A percentile compares a stretch with the other conserved stretches of the same genome.
These are phyloP conservation scores for Spisula subtruncata DNA, from an alignment of 2,888 invertebrate genomes.

Conservation along the genomic window DNA sequence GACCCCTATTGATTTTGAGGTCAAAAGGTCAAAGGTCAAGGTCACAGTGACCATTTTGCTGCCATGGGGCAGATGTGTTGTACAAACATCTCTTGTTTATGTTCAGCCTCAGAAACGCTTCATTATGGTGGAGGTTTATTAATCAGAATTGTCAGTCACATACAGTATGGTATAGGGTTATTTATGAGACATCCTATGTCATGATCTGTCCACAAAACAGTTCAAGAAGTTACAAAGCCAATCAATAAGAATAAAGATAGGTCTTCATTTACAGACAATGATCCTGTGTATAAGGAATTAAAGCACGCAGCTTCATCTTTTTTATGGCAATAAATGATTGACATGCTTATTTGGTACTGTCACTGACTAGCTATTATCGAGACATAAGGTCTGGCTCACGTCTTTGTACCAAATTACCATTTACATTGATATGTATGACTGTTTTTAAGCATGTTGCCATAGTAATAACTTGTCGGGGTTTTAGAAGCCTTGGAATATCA, in stretches of 20 bases:
- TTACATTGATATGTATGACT: background rate
- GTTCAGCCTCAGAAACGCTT: background rate
- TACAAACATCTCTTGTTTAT: too few relatives aligned
- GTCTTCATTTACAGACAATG: background rate
- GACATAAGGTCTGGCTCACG: background rate
- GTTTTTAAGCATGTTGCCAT: background rate
- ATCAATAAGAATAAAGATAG: constrained; percentile 4
- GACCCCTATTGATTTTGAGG: too few relatives aligned
- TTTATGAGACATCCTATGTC: background rate
- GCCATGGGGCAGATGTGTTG: too few relatives aligned
- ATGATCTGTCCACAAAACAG: background rate
- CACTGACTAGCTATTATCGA: background rate
- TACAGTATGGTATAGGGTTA: background rate
- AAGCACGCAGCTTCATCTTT: background rate
- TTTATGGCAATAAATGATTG: background rate
- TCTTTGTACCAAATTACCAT: background rate
- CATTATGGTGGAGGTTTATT: background rate
- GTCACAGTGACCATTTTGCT: too few relatives aligned
- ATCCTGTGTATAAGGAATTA: background rate
- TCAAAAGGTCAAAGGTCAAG: too few relatives aligned
- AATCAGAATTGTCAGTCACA: background rate
- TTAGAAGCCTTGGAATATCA: background rate
- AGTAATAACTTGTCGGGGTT: background rate
- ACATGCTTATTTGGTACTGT: background rate
- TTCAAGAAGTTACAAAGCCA: background rate